Evolutionary conservation across 2,113 vertebrate genomes (phyloP), one percentile per base, ranked within the genome.

Genomic region (Hippocampus zosterae): DNA sequence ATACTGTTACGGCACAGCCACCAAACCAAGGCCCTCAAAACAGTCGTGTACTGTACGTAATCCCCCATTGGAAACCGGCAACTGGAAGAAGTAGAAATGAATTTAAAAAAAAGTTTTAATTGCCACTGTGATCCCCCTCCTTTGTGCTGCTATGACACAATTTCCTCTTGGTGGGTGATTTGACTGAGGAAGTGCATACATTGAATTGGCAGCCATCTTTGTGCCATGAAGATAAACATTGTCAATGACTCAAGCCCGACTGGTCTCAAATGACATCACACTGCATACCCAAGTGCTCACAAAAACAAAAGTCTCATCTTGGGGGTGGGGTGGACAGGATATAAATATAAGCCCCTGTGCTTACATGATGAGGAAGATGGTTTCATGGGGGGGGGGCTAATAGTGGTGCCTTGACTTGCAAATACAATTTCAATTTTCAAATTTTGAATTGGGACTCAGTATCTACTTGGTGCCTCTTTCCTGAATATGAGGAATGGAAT

Each of bases 1-100:
- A 89, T 88, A 90, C 88, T 89, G 85, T 83, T 88, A 88, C 81
- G 87, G 76, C 76, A 85, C 80, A 81, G 82, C 78, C 50, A 79
- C 70, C 57, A 12, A 73, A 77, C 76, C 72, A 81, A 85, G 83
- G 87, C 82, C 84, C 80, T 61, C 72, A 67, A 72, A 78, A 81
- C 68, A 64, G 70, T 23, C 64, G 62, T 75, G 68, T 78, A 69
- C 62, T 77, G 68, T 78, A 69, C 57, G 70, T 74, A 64, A 70
- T 78, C 76, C 81, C 84, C 85, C 81, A 55, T 33, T 79, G 70
- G 70, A 79, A 86, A 84, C 68, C 6, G 68, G 72, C 59, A 68
- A 88, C 70, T 53, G 2, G 78, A 83, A 82, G 37, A 13, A 75
- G 67, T 68, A 76, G 29, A 61, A 72, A 73, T 41, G 63, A 7